A percentile compares a stretch with the other conserved stretches of the same genome.
Conservation (phyloP, 2,113 vertebrate genomes). For the Hiodon tergisus region DNA sequence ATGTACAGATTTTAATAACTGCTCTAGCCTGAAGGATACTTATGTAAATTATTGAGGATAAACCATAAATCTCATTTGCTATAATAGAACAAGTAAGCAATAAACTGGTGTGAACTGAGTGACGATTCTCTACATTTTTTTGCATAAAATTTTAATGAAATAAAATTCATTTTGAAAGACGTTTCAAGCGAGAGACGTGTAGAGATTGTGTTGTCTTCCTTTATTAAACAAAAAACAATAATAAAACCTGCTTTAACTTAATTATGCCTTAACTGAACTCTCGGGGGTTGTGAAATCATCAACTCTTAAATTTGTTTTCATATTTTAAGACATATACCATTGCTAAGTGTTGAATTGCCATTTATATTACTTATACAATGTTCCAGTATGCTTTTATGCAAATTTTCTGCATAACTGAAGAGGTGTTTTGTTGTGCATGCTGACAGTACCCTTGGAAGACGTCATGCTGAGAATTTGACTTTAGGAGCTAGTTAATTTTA, state of each 20-base stretch:
- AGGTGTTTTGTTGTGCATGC: constrained; percentile 4
- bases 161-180: too few relatives aligned
- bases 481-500: neutral
- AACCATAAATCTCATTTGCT: neutral
- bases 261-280: neutral
- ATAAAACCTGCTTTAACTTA: neutral
- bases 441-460: constrained; percentile 2
- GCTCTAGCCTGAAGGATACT: constrained; percentile 6
- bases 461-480: neutral
- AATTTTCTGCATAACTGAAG: constrained; percentile 8
- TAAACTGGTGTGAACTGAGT: too few relatives aligned
- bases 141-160: too few relatives aligned
- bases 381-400: neutral
- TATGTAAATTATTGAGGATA: constrained; percentile 14
- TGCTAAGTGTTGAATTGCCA: neutral
- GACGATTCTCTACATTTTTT: too few relatives aligned
- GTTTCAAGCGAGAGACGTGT: too few relatives aligned
- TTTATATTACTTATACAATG: constrained; percentile 13
- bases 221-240: neutral
- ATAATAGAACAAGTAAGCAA: neutral
- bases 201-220: neutral
- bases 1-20: constrained; percentile 23
- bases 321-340: neutral
- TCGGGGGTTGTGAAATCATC: neutral
- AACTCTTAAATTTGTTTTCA: neutral